These are phyloP conservation scores for Cenopis cana DNA, from an alignment of 2,888 invertebrate genomes.

Conservation along the genomic window DNA sequence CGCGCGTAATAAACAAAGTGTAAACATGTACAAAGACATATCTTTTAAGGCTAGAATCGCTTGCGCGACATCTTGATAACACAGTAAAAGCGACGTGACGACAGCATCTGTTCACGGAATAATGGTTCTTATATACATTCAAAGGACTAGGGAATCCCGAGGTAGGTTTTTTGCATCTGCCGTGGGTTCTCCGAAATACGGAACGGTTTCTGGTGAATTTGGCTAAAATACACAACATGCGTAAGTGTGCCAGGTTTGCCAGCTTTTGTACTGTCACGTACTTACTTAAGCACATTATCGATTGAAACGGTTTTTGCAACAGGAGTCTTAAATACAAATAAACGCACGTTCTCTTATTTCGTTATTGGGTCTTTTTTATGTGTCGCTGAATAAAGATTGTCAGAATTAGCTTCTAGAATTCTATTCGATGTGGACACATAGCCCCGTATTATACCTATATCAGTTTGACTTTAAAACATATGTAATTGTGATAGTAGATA, in stretches of 20 bases:
- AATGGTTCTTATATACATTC: slow-evolving; percentile 13
- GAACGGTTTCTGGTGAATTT: slow-evolving; percentile 30
- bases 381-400: background rate
- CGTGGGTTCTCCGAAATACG: slow-evolving; percentile 31
- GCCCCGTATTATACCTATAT: too few species aligned
- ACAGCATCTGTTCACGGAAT: slow-evolving; percentile 4
- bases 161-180: slow-evolving; percentile 31
- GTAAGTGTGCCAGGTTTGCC: slow-evolving; percentile 34
- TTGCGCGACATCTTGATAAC: slow-evolving; percentile 4
- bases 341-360: background rate
- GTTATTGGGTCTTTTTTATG: background rate
- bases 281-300: slow-evolving; percentile 8
- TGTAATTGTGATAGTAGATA: too few species aligned
- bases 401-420: background rate
- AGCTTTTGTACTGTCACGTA: slow-evolving; percentile 36
- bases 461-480: too few species aligned
- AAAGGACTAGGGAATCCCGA: slow-evolving; percentile 28
- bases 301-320: slow-evolving; percentile 16
- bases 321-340: background rate
- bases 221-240: slow-evolving; percentile 3
- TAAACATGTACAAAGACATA: slow-evolving; percentile 26
- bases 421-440: background rate
- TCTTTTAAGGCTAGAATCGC: slow-evolving; percentile 25
- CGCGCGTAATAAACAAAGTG: slow-evolving; percentile 33
- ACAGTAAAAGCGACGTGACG: background rate